phyloP scores from a whole-genome alignment of 2,888 invertebrate genomes.

The Tyria jacobaeae region DNA sequence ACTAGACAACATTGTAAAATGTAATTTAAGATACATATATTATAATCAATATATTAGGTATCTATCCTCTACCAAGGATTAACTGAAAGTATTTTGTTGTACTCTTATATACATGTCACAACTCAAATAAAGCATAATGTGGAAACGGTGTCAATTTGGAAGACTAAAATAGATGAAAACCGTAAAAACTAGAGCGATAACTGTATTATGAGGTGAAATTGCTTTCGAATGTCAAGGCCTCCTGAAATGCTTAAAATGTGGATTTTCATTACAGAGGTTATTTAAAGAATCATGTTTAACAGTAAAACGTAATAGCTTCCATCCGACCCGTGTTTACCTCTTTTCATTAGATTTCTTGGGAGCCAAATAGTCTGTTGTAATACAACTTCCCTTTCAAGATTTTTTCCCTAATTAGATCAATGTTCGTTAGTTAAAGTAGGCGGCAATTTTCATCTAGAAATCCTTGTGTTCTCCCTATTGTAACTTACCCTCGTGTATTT shows the following conservation, averaged over 20 bases:
- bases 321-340: constrained; percentile 31
- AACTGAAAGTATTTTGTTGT: too few relatives aligned
- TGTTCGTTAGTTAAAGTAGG: constrained; percentile 45
- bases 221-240: constrained; percentile 16
- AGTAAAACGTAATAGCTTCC: constrained; percentile 34
- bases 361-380: constrained; percentile 25
- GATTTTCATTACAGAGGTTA: constrained; percentile 53
- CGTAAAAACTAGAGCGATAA: not conserved
- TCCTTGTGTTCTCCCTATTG: constrained; percentile 28
- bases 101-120: too few relatives aligned
- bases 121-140: not conserved
- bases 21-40: too few relatives aligned
- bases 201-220: too few relatives aligned
- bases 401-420: constrained; percentile 38
- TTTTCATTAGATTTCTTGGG: constrained; percentile 33
- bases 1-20: not conserved
- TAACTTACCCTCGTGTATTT: constrained; percentile 31
- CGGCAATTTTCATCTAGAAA: constrained; percentile 30
- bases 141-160: not conserved
- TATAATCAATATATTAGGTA: too few relatives aligned
- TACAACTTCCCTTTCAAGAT: constrained; percentile 26
- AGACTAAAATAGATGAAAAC: not conserved
- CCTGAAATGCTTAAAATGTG: constrained; percentile 42
- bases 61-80: too few relatives aligned
- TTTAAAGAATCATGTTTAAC: constrained; percentile 43